Evolutionary conservation across 2,113 vertebrate species (phyloP), one percentile per base, ranked within the genome.

Genomic region (Aptenodytes patagonicus): DNA sequence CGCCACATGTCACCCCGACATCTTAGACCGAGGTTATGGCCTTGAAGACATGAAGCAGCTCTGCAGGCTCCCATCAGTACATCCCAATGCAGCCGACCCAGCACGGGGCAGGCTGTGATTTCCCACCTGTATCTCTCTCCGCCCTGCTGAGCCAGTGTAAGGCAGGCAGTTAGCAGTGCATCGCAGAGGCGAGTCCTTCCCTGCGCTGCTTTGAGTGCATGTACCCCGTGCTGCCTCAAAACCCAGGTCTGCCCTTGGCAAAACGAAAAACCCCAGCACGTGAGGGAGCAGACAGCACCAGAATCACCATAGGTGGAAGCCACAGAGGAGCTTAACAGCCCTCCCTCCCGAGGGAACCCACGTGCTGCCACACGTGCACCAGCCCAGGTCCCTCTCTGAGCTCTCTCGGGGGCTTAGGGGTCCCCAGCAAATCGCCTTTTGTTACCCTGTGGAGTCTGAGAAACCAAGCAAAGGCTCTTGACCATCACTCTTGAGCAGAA

Each of bases 131-230:
- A 2, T 8, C 31, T 36, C 47, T 10, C 49, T 15, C 60, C 60
- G 26, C 22, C 46, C 70, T 2, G 22, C 31, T 3, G n/a, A 62
- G 54, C 61, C 75, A 1, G 1, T 1, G 11, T 31, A 26, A 65
- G 36, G 36, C 46, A 20, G 3, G 42, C 34, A 47, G 61, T 8
- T 46, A 34, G 26, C 29, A 18, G 22, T 1, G 6, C 42, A 24
- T 7, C 8, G 8, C 70, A 47, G 44, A 28, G 24, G 12, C 7
- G 20, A 47, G 28, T 20, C 49, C 57, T 57, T 38, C 51, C n/a
- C 68, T 11, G 1, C 1, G 3, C 20, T 26, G 70, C 34, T 52
- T 1, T 7, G 32, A 28, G 42, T 3, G 6, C 5, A 3, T 1
- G 1, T 21, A 20, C 34, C 36, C 14, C 4, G 0, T 8, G 11